Evolutionary conservation across 2,113 vertebrate species (phyloP).

Genomic region (Canis aureus): DNA sequence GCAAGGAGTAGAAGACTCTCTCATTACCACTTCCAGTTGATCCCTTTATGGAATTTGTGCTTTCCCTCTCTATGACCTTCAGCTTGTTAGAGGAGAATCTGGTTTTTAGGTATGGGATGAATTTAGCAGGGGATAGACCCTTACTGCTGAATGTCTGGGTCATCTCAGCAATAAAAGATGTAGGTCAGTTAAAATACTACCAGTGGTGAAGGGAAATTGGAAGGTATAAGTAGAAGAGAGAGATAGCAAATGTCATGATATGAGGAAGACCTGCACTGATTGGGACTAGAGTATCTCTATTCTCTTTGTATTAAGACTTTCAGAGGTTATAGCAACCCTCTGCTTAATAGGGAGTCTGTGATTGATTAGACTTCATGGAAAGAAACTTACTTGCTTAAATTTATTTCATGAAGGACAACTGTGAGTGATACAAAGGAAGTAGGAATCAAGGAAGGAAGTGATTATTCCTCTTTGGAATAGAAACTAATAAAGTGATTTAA

Average conservation of each 20-base stretch:
- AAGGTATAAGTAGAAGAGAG: neutral
- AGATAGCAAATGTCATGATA: neutral
- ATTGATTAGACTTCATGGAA: neutral
- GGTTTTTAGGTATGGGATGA: neutral
- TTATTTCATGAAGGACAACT: neutral
- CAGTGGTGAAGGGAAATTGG: neutral
- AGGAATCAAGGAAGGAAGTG: neutral
- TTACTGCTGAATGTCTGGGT: neutral
- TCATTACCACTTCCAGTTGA: neutral
- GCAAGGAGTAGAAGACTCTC: neutral
- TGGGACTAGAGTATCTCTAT: neutral
- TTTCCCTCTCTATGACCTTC: neutral
- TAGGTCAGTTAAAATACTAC: neutral
- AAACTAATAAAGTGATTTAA: neutral
- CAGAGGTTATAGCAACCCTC: neutral
- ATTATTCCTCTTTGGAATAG: neutral
- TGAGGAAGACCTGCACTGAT: neutral
- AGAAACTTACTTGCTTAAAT: neutral
- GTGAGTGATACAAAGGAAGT: neutral
- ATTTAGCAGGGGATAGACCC: neutral
- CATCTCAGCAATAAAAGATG: neutral
- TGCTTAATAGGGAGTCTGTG: neutral
- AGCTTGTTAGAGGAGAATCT: neutral
- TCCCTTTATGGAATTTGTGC: neutral
- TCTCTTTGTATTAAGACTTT: neutral